phyloP scores from a whole-genome alignment of 2,888 invertebrate genomes.

The Epiblema foenella region DNA sequence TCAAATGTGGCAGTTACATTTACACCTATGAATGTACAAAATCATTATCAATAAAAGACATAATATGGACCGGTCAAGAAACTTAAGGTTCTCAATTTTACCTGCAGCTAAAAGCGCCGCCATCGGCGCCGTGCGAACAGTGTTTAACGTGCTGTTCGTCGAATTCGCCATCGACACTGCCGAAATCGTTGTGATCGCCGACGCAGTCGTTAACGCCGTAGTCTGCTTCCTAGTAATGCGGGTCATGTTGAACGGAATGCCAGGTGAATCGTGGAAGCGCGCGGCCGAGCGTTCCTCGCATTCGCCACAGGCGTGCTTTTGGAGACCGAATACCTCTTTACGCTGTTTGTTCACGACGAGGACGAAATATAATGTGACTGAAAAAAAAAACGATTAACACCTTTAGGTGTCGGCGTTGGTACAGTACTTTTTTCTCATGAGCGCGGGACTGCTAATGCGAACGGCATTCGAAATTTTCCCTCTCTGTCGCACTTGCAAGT shows the following conservation, averaged over 20 bases:
- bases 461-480: too few species aligned
- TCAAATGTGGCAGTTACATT: too few species aligned
- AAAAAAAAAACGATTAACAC: neutral
- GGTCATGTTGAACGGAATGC: neutral
- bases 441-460: too few species aligned
- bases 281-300: neutral
- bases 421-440: too few species aligned
- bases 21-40: too few species aligned
- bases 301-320: neutral
- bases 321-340: conserved; percentile 5
- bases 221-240: neutral
- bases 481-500: too few species aligned
- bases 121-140: neutral
- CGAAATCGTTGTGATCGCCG: neutral
- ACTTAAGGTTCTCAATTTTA: too few species aligned
- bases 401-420: too few species aligned
- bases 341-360: conserved; percentile 13
- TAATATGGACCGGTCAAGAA: too few species aligned
- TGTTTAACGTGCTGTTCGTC: neutral
- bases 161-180: neutral
- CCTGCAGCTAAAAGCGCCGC: neutral
- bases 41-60: too few species aligned
- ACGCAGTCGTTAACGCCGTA: neutral
- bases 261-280: neutral
- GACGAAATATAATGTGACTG: conserved; percentile 13